These are phyloP conservation scores for Odontamblyopus lacepedii DNA, from an alignment of 2,797 vertebrate genomes.

Conservation along the genomic window DNA sequence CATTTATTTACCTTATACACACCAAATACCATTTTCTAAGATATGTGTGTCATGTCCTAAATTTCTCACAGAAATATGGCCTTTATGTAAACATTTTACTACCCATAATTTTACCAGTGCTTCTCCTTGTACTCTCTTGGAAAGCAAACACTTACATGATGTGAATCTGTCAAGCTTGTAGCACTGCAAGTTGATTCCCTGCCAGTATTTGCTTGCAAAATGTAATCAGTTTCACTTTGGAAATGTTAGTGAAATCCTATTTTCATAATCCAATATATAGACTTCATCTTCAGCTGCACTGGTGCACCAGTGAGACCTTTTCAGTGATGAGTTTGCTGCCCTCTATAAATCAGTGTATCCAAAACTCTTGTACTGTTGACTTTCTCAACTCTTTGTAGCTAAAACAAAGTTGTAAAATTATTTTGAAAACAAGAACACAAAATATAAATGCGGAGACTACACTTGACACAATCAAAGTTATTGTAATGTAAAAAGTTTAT, in stretches of 20 bases:
- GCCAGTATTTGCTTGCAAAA: slow-evolving; percentile 16
- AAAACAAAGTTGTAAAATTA: slow-evolving; percentile 1
- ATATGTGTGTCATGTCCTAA: background rate
- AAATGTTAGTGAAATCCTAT: slow-evolving; percentile 21
- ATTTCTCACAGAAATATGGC: slow-evolving; percentile 9
- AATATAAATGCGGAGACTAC: background rate
- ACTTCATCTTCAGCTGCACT: background rate
- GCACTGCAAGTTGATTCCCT: slow-evolving; percentile 28
- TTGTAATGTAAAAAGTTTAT: background rate
- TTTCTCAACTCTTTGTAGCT: background rate
- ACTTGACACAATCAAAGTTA: background rate
- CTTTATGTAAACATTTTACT: background rate
- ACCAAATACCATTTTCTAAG: background rate
- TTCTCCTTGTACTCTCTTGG: background rate
- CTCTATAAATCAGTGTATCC: background rate
- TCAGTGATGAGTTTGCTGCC: background rate
- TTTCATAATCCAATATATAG: background rate
- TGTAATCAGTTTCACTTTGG: slow-evolving; percentile 35
- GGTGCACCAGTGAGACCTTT: background rate
- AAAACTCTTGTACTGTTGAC: background rate
- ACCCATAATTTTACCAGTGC: background rate
- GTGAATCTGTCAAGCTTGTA: slow-evolving; percentile 12
- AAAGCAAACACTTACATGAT: too few relatives aligned
- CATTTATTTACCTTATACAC: background rate
- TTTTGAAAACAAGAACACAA: background rate